A percentile compares a stretch with the other conserved stretches of the same genome.
phyloP scores from a whole-genome alignment of 2,113 vertebrate species.

The Cettia cetti region DNA sequence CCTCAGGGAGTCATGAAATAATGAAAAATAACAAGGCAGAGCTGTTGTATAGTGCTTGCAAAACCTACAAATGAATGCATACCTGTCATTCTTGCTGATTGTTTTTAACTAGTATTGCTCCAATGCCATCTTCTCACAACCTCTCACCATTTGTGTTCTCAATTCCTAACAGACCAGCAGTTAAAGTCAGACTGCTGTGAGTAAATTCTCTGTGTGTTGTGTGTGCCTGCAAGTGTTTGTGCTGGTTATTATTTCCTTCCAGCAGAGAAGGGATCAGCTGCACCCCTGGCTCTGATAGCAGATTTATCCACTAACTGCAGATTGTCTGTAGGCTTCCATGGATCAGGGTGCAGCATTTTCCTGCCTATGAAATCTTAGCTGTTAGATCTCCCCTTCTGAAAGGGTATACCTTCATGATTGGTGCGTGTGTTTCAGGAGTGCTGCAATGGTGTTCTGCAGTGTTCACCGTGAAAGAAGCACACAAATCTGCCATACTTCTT shows the following conservation, averaged over 20 bases:
- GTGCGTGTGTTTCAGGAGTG: background rate
- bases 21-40: background rate
- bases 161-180: background rate
- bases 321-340: background rate
- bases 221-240: background rate
- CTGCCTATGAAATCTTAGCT: background rate
- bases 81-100: background rate
- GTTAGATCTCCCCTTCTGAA: background rate
- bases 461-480: background rate
- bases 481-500: background rate
- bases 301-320: background rate
- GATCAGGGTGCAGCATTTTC: background rate
- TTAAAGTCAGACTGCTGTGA: background rate
- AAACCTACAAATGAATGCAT: background rate
- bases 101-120: background rate
- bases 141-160: background rate
- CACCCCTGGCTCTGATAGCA: background rate
- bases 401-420: background rate
- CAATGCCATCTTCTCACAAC: background rate
- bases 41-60: background rate
- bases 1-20: slow-evolving; percentile 1
- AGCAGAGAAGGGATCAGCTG: background rate
- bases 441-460: background rate
- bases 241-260: background rate
- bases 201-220: background rate